Conservation (phyloP, 2,888 invertebrate genomes). For the Griposia aprilina region DNA sequence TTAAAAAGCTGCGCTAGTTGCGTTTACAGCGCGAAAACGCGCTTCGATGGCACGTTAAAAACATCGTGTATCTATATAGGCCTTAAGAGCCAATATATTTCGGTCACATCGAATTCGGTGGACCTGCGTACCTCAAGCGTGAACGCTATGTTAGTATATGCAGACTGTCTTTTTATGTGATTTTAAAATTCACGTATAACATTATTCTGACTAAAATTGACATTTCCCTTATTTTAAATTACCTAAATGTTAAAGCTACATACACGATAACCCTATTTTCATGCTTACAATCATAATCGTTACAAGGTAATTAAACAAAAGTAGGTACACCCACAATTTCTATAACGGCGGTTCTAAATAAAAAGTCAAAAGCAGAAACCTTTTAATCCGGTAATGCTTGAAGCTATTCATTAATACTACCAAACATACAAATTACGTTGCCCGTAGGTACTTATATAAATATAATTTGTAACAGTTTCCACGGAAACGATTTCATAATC, state of each 20-base stretch:
- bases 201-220: not conserved
- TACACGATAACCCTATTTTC: not conserved
- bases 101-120: no score
- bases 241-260: not conserved
- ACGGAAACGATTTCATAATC: constrained; percentile 69
- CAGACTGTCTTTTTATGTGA: not conserved
- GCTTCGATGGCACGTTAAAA: not conserved
- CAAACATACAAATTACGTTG: constrained; percentile 17
- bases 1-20: not conserved
- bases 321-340: constrained; percentile 3
- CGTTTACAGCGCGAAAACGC: not conserved
- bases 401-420: constrained; percentile 33
- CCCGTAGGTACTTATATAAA: constrained; percentile 42
- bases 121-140: not conserved
- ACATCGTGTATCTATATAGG: no score
- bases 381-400: not conserved
- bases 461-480: constrained; percentile 59
- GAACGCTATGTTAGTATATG: not conserved
- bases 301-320: not conserved
- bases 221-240: not conserved
- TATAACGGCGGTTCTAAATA: constrained; percentile 8
- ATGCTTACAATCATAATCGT: not conserved
- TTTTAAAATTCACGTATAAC: not conserved
- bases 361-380: constrained; percentile 12
- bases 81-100: not conserved